phyloP scores from a whole-genome alignment of 2,888 invertebrate genomes.

The Dione vanillae region DNA sequence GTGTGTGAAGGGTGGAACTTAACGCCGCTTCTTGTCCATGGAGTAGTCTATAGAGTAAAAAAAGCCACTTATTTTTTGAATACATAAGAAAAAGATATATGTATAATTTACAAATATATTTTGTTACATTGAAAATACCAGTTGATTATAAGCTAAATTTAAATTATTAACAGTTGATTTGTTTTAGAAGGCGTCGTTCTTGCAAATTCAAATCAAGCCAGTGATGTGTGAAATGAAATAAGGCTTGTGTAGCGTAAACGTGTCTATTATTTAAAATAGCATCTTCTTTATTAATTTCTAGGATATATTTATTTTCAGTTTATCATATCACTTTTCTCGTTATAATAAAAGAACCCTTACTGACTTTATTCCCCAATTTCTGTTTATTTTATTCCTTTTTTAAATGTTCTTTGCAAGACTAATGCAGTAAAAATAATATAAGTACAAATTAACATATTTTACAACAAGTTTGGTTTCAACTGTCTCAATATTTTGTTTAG shows the following conservation, averaged over 20 bases:
- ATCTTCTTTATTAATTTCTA: neutral
- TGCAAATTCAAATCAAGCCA: slow-evolving; percentile 18
- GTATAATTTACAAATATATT: neutral
- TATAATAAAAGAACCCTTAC: neutral
- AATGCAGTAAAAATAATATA: too few species aligned
- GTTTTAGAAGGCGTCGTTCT: slow-evolving; percentile 11
- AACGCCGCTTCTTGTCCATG: too few species aligned
- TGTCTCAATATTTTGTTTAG: too few species aligned
- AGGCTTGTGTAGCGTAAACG: slow-evolving; percentile 7
- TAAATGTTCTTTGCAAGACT: too few species aligned
- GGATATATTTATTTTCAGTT: neutral
- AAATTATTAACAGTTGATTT: slow-evolving; percentile 29
- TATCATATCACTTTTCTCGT: neutral
- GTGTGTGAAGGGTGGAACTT: too few species aligned
- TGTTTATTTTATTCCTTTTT: too few species aligned
- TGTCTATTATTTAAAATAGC: slow-evolving; percentile 8
- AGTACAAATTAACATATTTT: too few species aligned
- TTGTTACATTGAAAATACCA: slow-evolving; percentile 19
- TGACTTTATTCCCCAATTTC: neutral
- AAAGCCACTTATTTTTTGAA: too few species aligned
- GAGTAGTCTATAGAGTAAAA: too few species aligned
- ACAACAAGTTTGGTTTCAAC: too few species aligned
- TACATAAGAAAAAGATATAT: neutral
- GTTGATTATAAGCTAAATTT: slow-evolving; percentile 32
- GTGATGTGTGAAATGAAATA: slow-evolving; percentile 26